Evolutionary conservation across 2,888 invertebrate genomes (phyloP).

Genomic region (Cerastoderma edule): DNA sequence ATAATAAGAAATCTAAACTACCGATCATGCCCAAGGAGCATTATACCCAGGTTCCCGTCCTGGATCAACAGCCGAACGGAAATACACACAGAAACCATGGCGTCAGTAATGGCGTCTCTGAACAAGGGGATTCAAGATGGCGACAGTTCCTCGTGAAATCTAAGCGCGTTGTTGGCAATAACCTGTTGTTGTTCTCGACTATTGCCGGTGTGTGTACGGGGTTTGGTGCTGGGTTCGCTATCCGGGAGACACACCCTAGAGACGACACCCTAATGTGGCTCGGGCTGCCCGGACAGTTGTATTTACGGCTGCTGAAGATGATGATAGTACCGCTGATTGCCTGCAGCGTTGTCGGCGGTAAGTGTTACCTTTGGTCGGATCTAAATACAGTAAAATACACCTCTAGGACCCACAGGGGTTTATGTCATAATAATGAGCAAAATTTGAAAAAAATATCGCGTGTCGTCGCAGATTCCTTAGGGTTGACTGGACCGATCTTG

Average conservation of each 20-base stretch:
- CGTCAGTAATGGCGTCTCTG: too few species aligned
- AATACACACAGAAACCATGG: too few species aligned
- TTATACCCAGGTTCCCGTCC: background rate
- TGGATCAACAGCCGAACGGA: too few species aligned
- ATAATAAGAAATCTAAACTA: too few species aligned
- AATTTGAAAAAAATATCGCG: too few species aligned
- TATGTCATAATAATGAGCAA: too few species aligned
- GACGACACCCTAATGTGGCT: constrained; percentile 33
- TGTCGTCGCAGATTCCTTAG: too few species aligned
- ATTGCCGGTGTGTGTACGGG: constrained; percentile 29
- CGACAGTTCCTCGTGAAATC: constrained; percentile 85
- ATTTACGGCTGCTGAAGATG: constrained; percentile 75
- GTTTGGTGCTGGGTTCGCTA: constrained; percentile 28
- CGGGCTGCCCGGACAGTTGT: constrained; percentile 77
- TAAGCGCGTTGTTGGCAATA: background rate
- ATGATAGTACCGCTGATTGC: constrained; percentile 78
- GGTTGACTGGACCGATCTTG: too few species aligned
- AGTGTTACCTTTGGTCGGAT: constrained; percentile 28
- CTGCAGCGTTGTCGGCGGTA: constrained; percentile 77
- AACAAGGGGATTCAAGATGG: background rate
- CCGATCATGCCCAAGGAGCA: too few species aligned
- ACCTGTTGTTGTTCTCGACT: constrained; percentile 26
- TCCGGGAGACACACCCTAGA: constrained; percentile 25
- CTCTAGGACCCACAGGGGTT: too few species aligned
- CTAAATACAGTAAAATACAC: too few species aligned